Conservation (phyloP, 92 coral and sea anemone genomes). For the Bergia puertoricense region DNA sequence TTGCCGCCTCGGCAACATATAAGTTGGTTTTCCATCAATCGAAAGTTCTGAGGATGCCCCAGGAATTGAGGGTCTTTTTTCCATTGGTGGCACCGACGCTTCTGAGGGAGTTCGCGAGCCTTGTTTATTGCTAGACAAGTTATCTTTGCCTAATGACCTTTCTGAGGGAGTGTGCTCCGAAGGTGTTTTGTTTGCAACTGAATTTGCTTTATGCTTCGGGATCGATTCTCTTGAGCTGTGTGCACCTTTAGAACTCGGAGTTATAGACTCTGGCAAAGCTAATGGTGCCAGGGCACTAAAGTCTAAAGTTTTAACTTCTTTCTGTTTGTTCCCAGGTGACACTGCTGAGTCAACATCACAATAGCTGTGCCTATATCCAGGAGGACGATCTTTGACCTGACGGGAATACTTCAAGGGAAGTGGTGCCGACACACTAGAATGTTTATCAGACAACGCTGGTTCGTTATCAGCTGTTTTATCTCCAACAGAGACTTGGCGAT, state of each 20-base stretch:
- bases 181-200: slow-evolving; percentile 24
- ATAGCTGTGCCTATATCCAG: slow-evolving; percentile 77
- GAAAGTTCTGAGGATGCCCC: slow-evolving; percentile 71
- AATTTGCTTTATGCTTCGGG: not conserved
- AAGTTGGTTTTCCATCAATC: slow-evolving; percentile 48
- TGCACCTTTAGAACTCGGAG: slow-evolving; percentile 56
- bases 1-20: slow-evolving; percentile 39
- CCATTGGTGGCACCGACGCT: slow-evolving; percentile 57
- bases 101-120: slow-evolving; percentile 83
- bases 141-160: slow-evolving; percentile 52
- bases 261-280: slow-evolving; percentile 73
- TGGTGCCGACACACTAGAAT: slow-evolving; percentile 86
- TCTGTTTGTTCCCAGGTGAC: not conserved
- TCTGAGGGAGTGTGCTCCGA: slow-evolving; percentile 69
- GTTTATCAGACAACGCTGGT: slow-evolving; percentile 73
- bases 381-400: slow-evolving; percentile 58
- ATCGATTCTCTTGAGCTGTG: slow-evolving; percentile 42
- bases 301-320: slow-evolving; percentile 42
- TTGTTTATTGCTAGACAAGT: slow-evolving; percentile 51
- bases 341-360: slow-evolving; percentile 49
- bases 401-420: slow-evolving; percentile 64
- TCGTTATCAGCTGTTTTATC: not conserved
- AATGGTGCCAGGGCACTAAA: slow-evolving; percentile 63
- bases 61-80: slow-evolving; percentile 67
- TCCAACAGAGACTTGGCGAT: slow-evolving; percentile 48